A percentile compares a stretch with the other conserved stretches of the same genome.
phyloP scores from a whole-genome alignment of 2,888 invertebrate genomes.

The Parthenolecanium corni region DNA sequence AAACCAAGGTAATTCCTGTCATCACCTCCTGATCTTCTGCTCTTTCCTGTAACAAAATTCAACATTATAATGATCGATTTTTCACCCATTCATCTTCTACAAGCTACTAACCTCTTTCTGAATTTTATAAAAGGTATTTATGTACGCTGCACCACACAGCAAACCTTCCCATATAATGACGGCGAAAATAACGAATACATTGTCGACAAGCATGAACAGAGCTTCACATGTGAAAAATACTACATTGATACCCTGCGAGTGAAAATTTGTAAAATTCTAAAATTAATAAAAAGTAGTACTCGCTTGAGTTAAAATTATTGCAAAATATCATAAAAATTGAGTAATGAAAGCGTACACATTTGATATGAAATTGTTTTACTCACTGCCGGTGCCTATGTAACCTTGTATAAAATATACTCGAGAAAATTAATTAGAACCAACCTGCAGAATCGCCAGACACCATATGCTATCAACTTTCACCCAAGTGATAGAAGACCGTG shows the following conservation, averaged over 20 bases:
- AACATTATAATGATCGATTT: background rate
- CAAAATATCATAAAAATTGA: too few relatives aligned
- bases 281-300: too few relatives aligned
- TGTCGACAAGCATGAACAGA: constrained; percentile 51
- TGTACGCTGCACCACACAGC: constrained; percentile 62
- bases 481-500: constrained; percentile 65
- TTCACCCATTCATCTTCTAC: too few relatives aligned
- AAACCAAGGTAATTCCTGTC: constrained; percentile 60
- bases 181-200: constrained; percentile 52
- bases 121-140: constrained; percentile 71
- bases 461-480: constrained; percentile 55
- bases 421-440: too few relatives aligned
- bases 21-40: constrained; percentile 49
- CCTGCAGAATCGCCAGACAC: constrained; percentile 60
- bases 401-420: too few relatives aligned
- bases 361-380: too few relatives aligned
- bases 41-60: constrained; percentile 39
- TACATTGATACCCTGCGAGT: too few relatives aligned
- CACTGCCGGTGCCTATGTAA: too few relatives aligned
- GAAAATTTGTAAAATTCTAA: too few relatives aligned
- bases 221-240: constrained; percentile 51
- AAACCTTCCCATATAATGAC: constrained; percentile 62
- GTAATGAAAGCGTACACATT: too few relatives aligned
- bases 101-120: constrained; percentile 46
- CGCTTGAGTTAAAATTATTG: constrained; percentile 43